A percentile compares a stretch with the other conserved stretches of the same genome.
These are phyloP conservation scores for Rhinichthys osculus DNA, from an alignment of 2,797 vertebrate species.

Conservation along the genomic window DNA sequence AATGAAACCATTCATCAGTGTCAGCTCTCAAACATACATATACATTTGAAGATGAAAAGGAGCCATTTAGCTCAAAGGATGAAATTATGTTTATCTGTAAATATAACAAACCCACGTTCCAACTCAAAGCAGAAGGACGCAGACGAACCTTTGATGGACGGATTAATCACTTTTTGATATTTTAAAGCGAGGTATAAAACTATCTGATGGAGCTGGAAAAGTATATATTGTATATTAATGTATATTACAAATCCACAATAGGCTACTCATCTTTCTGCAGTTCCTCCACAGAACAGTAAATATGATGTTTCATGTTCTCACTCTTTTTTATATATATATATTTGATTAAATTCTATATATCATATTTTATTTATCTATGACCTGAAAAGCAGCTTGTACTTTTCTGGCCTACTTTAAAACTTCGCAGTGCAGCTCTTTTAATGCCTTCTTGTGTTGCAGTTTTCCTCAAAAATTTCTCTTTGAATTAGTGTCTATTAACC, in stretches of 20 bases:
- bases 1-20: conserved; percentile 50
- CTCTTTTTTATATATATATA: background rate
- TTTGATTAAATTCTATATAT: background rate
- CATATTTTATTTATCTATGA: conserved; percentile 4
- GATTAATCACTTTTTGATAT: conserved; percentile 23
- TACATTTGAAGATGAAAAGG: conserved; percentile 42
- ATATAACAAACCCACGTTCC: conserved; percentile 43
- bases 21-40: conserved; percentile 28
- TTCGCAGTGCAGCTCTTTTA: background rate
- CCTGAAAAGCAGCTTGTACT: background rate
- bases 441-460: background rate
- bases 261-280: background rate
- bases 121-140: conserved; percentile 24
- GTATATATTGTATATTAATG: background rate
- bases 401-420: conserved; percentile 12
- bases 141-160: conserved; percentile 3
- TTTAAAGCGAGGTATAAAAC: conserved; percentile 1
- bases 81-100: conserved; percentile 47
- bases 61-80: conserved; percentile 41
- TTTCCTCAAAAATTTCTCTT: background rate
- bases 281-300: background rate
- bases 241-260: background rate
- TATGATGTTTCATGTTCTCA: background rate
- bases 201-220: background rate
- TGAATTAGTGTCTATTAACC: background rate